Base-by-base conservation (phyloP, 1,140 invertebrate genomes). In the Camponotus vicinus region DNA sequence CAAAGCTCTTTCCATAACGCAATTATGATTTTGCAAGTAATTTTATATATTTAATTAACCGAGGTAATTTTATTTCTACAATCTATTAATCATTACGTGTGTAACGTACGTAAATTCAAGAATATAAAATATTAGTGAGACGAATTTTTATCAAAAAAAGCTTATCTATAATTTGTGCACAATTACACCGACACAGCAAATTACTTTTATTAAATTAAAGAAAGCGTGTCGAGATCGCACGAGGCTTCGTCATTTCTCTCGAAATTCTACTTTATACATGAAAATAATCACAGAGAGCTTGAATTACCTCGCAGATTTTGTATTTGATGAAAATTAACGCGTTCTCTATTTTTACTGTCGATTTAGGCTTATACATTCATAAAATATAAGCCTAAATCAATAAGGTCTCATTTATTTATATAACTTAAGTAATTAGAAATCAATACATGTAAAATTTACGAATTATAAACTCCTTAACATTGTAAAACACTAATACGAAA, bases 211-310 rank as follows among this genome's bases (percentile, higher is more conserved):
- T 85, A 64, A 84, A 86, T 88, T 49, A 80, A 91, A 88, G 77
- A 84, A 91, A 92, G 91, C 86, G 85, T 85, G 78, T 85, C 85
- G 86, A 82, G 91, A 83, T 92, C 92, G 90, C 87, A 83, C 92
- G 92, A 92, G 90, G 89, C 90, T 92, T 92, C 89, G 70, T 76
- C 61, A 79, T 87, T 89, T 84, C 71, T 89, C 45, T 67, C 40
- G 42, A 75, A 61, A 66, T 59, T 73, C 80, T 88, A 88, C 70
- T 89, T 88, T 91, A 87, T 86, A 91, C 85, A 89, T 61, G 86
- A 85, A 91, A 91, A 93, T 88, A 91, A 93, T 93, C 91, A 92
- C 91, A 92, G 27, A 27, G 27, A 27, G 91, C 88, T 92, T 88
- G 85, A 86, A 89, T 89, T 78, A 88, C 66, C 90, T 83, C 70